phyloP scores from a whole-genome alignment of 2,888 invertebrate genomes.

The Erynnis tages region DNA sequence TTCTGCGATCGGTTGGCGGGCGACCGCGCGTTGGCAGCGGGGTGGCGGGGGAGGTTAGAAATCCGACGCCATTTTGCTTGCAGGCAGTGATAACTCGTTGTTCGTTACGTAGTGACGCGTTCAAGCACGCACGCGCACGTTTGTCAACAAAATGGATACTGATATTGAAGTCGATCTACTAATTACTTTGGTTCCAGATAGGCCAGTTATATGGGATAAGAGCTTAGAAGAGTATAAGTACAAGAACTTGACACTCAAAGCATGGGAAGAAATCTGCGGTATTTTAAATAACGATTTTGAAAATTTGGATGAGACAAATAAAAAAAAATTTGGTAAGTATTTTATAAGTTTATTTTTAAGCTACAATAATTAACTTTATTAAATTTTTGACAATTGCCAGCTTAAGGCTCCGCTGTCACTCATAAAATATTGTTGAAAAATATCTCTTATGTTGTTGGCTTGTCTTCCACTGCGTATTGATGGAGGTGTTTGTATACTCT shows the following conservation, averaged over 20 bases:
- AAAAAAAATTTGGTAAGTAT: slow-evolving; percentile 3
- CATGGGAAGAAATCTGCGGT: not conserved
- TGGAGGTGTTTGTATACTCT: slow-evolving; percentile 30
- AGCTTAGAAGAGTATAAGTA: not conserved
- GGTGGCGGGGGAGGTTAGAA: not conserved
- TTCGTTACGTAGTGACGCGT: not conserved
- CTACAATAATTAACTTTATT: slow-evolving; percentile 27
- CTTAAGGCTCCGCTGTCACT: slow-evolving; percentile 30
- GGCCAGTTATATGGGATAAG: slow-evolving; percentile 4
- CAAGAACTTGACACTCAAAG: not conserved
- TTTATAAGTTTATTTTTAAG: slow-evolving; percentile 7
- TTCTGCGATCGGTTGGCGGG: not conserved
- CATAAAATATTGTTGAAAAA: slow-evolving; percentile 31
- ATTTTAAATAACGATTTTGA: not conserved
- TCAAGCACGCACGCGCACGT: not conserved
- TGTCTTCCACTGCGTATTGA: slow-evolving; percentile 31
- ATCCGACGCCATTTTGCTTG: not conserved
- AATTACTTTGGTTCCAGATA: not conserved
- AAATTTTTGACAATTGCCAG: slow-evolving; percentile 29
- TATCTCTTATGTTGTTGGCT: slow-evolving; percentile 29
- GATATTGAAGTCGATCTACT: not conserved
- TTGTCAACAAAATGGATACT: slow-evolving; percentile 11
- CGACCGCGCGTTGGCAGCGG: too few species aligned
- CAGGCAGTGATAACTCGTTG: not conserved
- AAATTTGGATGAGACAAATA: not conserved